Conservation (phyloP, 2,888 invertebrate species). For the Osmoderma eremita region DNA sequence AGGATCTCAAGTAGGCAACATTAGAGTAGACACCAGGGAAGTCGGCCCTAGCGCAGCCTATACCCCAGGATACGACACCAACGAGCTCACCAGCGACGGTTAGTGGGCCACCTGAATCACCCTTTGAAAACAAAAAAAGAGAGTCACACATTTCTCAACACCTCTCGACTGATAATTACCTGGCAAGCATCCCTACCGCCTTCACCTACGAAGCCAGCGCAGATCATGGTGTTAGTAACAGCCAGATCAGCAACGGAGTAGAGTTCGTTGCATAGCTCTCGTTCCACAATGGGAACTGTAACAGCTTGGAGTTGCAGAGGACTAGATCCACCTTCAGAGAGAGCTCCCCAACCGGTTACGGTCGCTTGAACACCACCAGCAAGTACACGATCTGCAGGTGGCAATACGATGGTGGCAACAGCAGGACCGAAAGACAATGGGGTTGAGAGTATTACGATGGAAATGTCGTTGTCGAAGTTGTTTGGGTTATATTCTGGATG, state of each 20-base stretch:
- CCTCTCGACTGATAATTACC: constrained; percentile 13
- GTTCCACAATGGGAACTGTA: constrained; percentile 42
- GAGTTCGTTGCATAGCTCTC: constrained; percentile 39
- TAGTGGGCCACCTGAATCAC: constrained; percentile 55
- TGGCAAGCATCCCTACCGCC: constrained; percentile 47
- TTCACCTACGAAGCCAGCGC: constrained; percentile 45
- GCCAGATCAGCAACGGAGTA: constrained; percentile 26
- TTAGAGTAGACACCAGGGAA: background rate
- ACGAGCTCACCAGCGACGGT: constrained; percentile 47
- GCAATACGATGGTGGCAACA: constrained; percentile 34
- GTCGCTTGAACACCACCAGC: constrained; percentile 29
- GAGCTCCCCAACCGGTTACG: constrained; percentile 46
- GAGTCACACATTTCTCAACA: too few relatives aligned
- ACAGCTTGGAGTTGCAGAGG: constrained; percentile 44
- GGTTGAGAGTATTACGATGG: background rate
- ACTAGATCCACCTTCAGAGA: constrained; percentile 37
- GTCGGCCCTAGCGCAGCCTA: constrained; percentile 41
- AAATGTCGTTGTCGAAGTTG: constrained; percentile 1
- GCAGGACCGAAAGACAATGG: background rate
- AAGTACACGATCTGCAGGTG: constrained; percentile 16
- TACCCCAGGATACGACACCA: constrained; percentile 56
- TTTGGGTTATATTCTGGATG: background rate
- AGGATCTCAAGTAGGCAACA: background rate
- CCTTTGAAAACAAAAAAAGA: constrained; percentile 42
- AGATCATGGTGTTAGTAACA: constrained; percentile 47